Percentiles rank a stretch among this genome's conserved stretches.
These are phyloP conservation scores for Synodontis membranacea DNA, from an alignment of 2,113 vertebrate genomes.

Conservation along the genomic window DNA sequence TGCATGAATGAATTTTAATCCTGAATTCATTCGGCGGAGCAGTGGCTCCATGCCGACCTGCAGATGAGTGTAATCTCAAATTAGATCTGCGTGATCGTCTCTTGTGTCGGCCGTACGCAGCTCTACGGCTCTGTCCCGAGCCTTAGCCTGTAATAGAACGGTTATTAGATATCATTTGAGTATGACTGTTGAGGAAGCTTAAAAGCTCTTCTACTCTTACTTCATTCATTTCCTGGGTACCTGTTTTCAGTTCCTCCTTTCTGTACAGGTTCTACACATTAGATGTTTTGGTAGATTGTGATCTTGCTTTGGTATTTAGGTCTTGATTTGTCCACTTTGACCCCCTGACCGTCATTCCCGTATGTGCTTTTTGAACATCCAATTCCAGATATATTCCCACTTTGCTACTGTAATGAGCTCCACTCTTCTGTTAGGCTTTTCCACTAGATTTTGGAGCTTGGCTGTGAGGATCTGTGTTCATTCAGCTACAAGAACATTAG, in stretches of 20 bases:
- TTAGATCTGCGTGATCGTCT: conserved; percentile 24
- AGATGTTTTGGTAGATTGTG: neutral
- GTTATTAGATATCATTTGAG: neutral
- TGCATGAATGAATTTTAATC: conserved; percentile 32
- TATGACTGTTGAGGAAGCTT: neutral
- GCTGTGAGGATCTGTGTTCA: too few relatives aligned
- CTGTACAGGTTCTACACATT: neutral
- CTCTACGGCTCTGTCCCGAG: neutral
- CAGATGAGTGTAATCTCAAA: conserved; percentile 29
- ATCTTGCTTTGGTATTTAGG: too few relatives aligned
- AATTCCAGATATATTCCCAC: too few relatives aligned
- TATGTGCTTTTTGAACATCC: too few relatives aligned
- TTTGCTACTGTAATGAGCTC: too few relatives aligned
- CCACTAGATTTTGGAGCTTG: neutral
- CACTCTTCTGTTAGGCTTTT: neutral
- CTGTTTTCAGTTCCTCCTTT: neutral
- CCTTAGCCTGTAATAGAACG: neutral
- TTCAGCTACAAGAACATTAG: too few relatives aligned
- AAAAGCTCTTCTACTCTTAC: neutral
- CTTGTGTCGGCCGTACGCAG: neutral
- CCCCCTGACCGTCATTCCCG: neutral
- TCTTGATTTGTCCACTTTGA: neutral
- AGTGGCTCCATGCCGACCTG: neutral
- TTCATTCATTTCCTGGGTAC: neutral
- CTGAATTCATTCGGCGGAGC: conserved; percentile 1